These are phyloP conservation scores for Smutsia gigantea DNA, from an alignment of 2,797 vertebrate species.

Conservation along the genomic window DNA sequence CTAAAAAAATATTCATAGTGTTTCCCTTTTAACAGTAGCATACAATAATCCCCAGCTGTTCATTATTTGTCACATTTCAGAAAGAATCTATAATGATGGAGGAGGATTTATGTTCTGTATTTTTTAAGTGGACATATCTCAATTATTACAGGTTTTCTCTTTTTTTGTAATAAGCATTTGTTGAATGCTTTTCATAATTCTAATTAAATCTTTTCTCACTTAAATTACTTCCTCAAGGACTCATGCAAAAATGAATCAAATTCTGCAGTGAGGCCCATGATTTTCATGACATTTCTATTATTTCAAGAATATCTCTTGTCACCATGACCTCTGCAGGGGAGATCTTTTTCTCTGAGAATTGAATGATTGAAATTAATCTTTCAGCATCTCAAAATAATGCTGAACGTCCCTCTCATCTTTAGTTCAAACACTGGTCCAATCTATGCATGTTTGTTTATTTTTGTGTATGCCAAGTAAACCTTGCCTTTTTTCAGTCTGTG, in stretches of 20 bases:
- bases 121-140: not conserved
- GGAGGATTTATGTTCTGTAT: not conserved
- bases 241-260: slow-evolving; percentile 13
- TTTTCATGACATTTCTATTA: slow-evolving; percentile 41
- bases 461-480: not conserved
- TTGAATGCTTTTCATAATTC: not conserved
- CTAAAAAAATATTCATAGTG: not conserved
- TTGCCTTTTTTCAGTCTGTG: not conserved
- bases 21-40: not conserved
- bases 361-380: slow-evolving; percentile 37
- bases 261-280: not conserved
- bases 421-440: not conserved
- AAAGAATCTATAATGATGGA: not conserved
- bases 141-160: not conserved
- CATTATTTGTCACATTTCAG: slow-evolving; percentile 17
- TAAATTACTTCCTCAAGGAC: not conserved
- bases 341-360: not conserved
- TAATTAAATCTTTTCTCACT: not conserved
- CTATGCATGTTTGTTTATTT: not conserved
- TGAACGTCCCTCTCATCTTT: not conserved
- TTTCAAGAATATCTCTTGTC: not conserved
- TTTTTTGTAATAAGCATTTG: not conserved
- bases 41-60: slow-evolving; percentile 39
- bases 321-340: not conserved
- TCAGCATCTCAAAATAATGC: not conserved